Base-by-base conservation (phyloP, 2,888 invertebrate species). In the Campoplex capitator region DNA sequence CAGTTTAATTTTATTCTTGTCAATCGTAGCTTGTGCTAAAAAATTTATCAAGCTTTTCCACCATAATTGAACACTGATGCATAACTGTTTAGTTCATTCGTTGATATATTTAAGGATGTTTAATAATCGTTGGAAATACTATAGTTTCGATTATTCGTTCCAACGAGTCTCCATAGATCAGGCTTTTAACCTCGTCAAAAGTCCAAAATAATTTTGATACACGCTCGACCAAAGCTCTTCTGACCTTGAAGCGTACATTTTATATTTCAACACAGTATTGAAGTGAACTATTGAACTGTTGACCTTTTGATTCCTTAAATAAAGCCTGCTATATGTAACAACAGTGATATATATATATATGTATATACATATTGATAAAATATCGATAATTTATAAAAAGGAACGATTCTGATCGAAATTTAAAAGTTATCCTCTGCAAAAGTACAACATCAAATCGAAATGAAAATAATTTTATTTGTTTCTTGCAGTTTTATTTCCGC, bases 231-330 rank as follows among this genome's bases (percentile, higher is more conserved):
- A 18, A 4, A 18, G 23, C 51, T 51, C 51, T 51, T 51, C 18
- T 16, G n/a, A 51, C 6, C 7, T 7, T 3, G 4, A 51, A 51
- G 51, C n/a, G 51, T 51, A 51, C 4, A 18, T 51, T 7, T n/a
- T 2, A n/a, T n/a, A 23, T n/a, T 23, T 68, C n/a, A 38, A 68
- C 38, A 78, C n/a, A 67, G 13, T 70, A 32, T 35, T 45, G 32
- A 8, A 54, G 42, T 86, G 85, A 83, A 78, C 85, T 85, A 70
- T 83, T 85, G 85, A 85, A 82, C 83, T 75, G 51, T 83, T 62
- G 85, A 68, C 83, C 51, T 45, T 11, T 45, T 13, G 45, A 45
- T 13, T 45, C 2, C 13, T 0, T 13, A 45, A 45, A 45, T 13
- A 45, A 2, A 2, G 11, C 45, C 45, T 45, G 45, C 45, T 11